These are phyloP conservation scores for Syrrhaptes paradoxus DNA, from an alignment of 2,113 vertebrate genomes.

Conservation along the genomic window DNA sequence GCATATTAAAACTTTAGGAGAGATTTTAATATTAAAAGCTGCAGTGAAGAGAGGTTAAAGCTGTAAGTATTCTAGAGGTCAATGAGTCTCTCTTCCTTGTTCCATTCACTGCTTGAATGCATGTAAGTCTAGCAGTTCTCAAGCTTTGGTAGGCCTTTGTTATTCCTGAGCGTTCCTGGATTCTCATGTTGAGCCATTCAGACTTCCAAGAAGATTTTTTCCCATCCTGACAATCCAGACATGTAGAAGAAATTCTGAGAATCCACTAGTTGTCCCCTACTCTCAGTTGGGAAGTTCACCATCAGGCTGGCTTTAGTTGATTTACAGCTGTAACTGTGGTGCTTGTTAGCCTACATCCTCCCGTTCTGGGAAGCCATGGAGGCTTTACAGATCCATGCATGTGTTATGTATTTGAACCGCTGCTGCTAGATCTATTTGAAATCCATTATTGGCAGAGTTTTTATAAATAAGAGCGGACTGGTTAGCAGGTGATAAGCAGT, in stretches of 20 bases:
- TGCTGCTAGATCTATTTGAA: background rate
- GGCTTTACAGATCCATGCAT: fast-evolving
- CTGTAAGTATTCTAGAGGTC: background rate
- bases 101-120: background rate
- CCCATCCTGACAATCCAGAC: background rate
- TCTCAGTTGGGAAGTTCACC: background rate
- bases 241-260: background rate
- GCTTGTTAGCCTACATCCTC: background rate
- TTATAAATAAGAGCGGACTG: background rate
- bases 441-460: background rate
- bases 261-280: background rate
- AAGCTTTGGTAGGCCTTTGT: background rate
- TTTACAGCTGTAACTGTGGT: background rate
- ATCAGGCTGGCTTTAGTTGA: background rate
- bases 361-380: background rate
- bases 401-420: background rate
- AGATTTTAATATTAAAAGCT: background rate
- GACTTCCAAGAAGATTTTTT: background rate
- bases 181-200: background rate
- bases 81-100: background rate
- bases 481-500: background rate
- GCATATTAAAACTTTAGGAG: background rate
- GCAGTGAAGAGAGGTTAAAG: background rate
- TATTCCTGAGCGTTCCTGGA: background rate
- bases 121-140: background rate